Percentiles rank a stretch among this genome's conserved stretches.
Conservation (phyloP, 92 coral and sea anemone species). For the Bergia puertoricense region DNA sequence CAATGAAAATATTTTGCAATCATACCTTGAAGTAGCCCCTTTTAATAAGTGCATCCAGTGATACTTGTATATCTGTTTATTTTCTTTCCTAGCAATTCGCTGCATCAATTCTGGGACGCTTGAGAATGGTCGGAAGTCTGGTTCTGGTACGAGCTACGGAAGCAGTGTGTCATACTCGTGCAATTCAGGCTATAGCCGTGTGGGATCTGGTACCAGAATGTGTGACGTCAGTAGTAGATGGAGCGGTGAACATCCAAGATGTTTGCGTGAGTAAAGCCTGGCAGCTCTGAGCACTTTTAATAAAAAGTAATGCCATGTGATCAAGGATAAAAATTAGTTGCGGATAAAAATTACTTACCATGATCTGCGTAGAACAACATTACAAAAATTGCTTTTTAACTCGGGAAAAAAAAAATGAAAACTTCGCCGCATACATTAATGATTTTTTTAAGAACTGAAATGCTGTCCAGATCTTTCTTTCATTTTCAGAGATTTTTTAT, state of each 20-base stretch:
- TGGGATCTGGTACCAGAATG: constrained; percentile 64
- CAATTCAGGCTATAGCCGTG: constrained; percentile 69
- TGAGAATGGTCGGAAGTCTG: constrained; percentile 61
- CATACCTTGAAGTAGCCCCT: background rate
- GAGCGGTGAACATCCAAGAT: constrained; percentile 89
- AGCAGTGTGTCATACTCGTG: constrained; percentile 78
- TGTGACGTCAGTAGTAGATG: constrained; percentile 83
- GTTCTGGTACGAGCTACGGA: constrained; percentile 61
- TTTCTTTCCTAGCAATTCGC: constrained; percentile 50
- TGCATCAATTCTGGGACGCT: constrained; percentile 78
- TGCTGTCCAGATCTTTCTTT: no score
- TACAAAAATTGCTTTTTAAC: no score
- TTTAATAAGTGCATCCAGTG: background rate
- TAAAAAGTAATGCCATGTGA: background rate
- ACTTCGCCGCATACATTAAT: no score
- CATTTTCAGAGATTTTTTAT: no score
- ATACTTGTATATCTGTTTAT: background rate
- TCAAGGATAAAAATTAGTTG: no score
- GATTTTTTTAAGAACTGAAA: no score
- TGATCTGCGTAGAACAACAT: no score
- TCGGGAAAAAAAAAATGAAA: no score
- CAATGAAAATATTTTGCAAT: no score
- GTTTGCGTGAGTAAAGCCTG: constrained; percentile 70
- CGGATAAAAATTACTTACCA: no score
- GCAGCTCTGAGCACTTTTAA: background rate